A percentile compares a stretch with the other conserved stretches of the same genome.
Evolutionary conservation across 37 sponge, comb jelly and placozoan genomes (phyloP).

Genomic region (Eunapius fragilis): DNA sequence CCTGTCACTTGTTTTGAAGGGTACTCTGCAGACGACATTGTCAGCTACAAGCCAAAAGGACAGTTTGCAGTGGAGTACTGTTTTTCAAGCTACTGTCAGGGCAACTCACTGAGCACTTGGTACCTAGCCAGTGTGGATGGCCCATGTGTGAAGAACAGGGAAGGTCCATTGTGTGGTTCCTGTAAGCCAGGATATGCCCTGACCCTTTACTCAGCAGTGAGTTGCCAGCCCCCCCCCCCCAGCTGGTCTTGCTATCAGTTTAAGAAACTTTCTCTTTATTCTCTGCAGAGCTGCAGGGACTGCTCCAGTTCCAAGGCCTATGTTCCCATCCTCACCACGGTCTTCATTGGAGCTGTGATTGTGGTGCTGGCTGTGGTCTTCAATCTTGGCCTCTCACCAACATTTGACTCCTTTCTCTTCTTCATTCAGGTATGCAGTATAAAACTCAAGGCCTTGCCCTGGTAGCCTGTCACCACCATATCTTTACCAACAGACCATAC

Average conservation of each 20-base stretch:
- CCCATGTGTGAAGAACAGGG: slow-evolving; percentile 68
- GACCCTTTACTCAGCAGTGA: slow-evolving; percentile 68
- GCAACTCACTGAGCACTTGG: slow-evolving; percentile 34
- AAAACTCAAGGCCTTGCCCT: not conserved
- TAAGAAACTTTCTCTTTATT: not conserved
- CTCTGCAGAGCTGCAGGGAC: slow-evolving; percentile 44
- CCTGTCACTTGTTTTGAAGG: slow-evolving; percentile 51
- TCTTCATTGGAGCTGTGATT: slow-evolving; percentile 44
- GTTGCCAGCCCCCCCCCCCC: not conserved
- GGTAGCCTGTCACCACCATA: not conserved
- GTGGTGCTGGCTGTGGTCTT: slow-evolving; percentile 38
- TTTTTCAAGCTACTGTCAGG: slow-evolving; percentile 58
- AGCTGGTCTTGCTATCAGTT: not conserved
- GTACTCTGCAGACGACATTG: slow-evolving; percentile 17
- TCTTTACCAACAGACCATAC: slow-evolving; percentile 19
- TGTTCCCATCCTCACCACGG: slow-evolving; percentile 19
- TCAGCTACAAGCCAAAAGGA: slow-evolving; percentile 11
- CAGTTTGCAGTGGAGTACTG: slow-evolving; percentile 58
- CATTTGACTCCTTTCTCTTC: slow-evolving; percentile 72
- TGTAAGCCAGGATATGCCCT: slow-evolving; percentile 77
- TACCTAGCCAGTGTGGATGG: slow-evolving; percentile 33
- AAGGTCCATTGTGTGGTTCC: slow-evolving; percentile 79
- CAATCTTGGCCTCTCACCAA: slow-evolving; percentile 65
- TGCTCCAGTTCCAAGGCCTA: slow-evolving; percentile 27
- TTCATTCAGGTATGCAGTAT: slow-evolving; percentile 51